Evolutionary conservation across 2,888 invertebrate genomes (phyloP).

Genomic region (Rhagonycha lutea): DNA sequence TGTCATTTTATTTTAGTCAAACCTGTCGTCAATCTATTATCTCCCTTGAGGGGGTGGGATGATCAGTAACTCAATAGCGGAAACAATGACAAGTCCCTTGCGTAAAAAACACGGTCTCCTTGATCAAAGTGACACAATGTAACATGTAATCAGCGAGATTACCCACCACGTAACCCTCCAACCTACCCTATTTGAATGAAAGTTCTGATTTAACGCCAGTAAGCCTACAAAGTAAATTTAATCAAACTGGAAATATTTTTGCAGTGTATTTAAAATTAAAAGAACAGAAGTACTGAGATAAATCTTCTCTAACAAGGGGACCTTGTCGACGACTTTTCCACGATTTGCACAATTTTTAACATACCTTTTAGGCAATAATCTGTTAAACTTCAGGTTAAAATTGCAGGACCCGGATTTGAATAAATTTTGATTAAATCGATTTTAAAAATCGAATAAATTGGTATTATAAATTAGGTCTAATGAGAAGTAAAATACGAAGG

Average conservation of each 20-base stretch:
- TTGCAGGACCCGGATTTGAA: too few relatives aligned
- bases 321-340: too few relatives aligned
- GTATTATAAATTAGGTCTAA: too few relatives aligned
- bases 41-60: constrained; percentile 27
- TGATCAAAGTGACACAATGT: constrained; percentile 54
- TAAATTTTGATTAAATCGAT: too few relatives aligned
- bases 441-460: too few relatives aligned
- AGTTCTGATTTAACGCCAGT: constrained; percentile 2
- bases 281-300: constrained; percentile 40
- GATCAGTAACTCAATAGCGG: constrained; percentile 39
- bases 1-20: constrained; percentile 5
- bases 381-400: too few relatives aligned
- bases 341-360: too few relatives aligned
- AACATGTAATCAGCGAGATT: constrained; percentile 53
- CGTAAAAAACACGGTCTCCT: constrained; percentile 53
- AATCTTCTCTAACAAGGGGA: constrained; percentile 44
- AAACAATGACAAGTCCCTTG: constrained; percentile 52
- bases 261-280: constrained; percentile 48
- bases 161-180: constrained; percentile 39
- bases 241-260: constrained; percentile 30
- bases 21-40: constrained; percentile 13
- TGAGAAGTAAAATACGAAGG: too few relatives aligned
- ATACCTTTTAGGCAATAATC: too few relatives aligned
- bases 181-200: constrained; percentile 28
- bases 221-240: background rate